These are phyloP conservation scores for Lerista edwardsae DNA, from an alignment of 2,797 vertebrate genomes.

Conservation along the genomic window DNA sequence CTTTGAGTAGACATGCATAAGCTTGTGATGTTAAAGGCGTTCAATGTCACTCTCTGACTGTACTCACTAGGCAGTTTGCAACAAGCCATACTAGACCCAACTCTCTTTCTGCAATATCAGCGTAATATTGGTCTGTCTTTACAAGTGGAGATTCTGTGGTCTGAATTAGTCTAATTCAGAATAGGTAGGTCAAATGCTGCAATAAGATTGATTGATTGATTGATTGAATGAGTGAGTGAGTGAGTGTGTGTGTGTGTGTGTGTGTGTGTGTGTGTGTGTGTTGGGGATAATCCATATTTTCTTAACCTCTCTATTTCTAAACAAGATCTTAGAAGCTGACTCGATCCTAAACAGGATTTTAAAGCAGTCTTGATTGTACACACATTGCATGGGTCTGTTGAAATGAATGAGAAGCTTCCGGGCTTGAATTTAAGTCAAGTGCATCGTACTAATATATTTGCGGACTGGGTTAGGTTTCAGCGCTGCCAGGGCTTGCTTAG, in stretches of 20 bases:
- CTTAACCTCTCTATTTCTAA: background rate
- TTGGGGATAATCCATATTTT: background rate
- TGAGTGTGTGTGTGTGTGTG: too few relatives aligned
- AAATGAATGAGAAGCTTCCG: background rate
- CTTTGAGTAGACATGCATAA: too few relatives aligned
- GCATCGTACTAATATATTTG: background rate
- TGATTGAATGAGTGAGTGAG: too few relatives aligned
- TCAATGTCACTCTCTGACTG: too few relatives aligned
- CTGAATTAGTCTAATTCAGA: background rate
- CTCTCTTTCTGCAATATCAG: background rate
- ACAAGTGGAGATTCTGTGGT: background rate
- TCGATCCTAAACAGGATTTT: background rate
- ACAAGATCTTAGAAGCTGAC: background rate
- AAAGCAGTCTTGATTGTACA: background rate
- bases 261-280: too few relatives aligned
- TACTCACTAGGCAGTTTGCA: too few relatives aligned
- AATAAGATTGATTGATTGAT: too few relatives aligned
- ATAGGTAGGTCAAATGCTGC: background rate
- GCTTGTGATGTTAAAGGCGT: background rate
- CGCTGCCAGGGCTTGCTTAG: background rate
- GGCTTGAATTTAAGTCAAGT: background rate
- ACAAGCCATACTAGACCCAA: background rate
- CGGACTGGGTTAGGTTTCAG: background rate
- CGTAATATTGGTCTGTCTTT: background rate
- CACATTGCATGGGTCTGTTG: background rate